phyloP scores from a whole-genome alignment of 2,888 invertebrate genomes.

The Parapristionchus giblindavisi region DNA sequence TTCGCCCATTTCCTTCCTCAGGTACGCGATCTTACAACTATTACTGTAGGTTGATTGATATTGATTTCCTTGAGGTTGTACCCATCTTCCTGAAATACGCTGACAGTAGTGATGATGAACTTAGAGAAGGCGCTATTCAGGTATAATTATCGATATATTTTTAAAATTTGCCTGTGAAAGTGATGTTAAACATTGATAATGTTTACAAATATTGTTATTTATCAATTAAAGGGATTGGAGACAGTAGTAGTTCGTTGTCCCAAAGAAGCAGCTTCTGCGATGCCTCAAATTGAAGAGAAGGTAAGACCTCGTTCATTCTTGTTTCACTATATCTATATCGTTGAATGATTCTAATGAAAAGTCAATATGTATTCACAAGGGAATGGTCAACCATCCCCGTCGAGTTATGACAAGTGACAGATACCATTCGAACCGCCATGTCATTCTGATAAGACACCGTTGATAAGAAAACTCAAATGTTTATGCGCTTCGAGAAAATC shows the following conservation, averaged over 20 bases:
- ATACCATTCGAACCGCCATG: too few relatives aligned
- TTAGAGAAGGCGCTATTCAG: slow-evolving; percentile 89
- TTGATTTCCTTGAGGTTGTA: slow-evolving; percentile 13
- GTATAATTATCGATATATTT: slow-evolving; percentile 25
- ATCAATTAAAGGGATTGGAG: slow-evolving; percentile 81
- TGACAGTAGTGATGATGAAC: slow-evolving; percentile 84
- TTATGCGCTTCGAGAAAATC: too few relatives aligned
- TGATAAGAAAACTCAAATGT: too few relatives aligned
- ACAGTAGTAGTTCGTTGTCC: slow-evolving; percentile 95
- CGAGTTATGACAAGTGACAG: too few relatives aligned
- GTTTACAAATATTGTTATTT: background rate
- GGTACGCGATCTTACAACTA: background rate
- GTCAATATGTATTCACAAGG: too few relatives aligned
- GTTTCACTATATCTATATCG: too few relatives aligned
- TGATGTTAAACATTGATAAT: background rate
- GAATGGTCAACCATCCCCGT: too few relatives aligned
- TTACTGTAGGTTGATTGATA: background rate
- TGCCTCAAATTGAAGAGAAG: slow-evolving; percentile 67
- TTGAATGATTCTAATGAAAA: too few relatives aligned
- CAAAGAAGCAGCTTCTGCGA: slow-evolving; percentile 83
- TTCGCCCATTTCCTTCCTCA: slow-evolving; percentile 26
- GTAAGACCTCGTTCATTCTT: too few relatives aligned
- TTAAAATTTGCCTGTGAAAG: background rate
- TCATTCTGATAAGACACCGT: too few relatives aligned
- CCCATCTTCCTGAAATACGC: slow-evolving; percentile 31